A percentile compares a stretch with the other conserved stretches of the same genome.
Evolutionary conservation across 2,113 vertebrate species (phyloP).

Genomic region (Junco hyemalis): DNA sequence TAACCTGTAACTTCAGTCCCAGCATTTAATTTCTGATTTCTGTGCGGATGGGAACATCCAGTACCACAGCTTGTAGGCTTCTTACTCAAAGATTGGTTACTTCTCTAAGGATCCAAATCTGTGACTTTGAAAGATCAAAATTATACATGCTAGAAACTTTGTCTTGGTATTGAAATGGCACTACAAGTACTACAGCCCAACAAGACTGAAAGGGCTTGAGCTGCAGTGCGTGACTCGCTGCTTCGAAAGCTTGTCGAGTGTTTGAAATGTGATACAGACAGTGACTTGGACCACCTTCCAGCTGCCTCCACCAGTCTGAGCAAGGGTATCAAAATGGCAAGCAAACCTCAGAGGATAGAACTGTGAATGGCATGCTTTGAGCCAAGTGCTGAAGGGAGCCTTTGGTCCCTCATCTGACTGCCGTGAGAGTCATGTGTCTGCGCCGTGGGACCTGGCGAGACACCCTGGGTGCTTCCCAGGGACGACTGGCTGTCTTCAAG

Average conservation of each 20-base stretch:
- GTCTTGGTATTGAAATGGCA: not conserved
- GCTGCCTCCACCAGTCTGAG: not conserved
- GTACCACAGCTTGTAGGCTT: not conserved
- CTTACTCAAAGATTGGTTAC: not conserved
- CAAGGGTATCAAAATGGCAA: slow-evolving; percentile 34
- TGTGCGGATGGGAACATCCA: not conserved
- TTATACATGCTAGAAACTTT: not conserved
- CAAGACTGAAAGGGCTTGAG: not conserved
- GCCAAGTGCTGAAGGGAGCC: not conserved
- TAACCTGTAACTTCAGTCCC: not conserved
- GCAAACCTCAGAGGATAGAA: slow-evolving; percentile 46
- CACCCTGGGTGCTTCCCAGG: not conserved
- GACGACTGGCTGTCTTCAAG: not conserved
- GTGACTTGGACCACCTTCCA: slow-evolving; percentile 25
- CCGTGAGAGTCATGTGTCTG: not conserved
- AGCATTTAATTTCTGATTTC: not conserved
- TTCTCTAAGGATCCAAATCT: not conserved
- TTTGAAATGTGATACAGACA: not conserved
- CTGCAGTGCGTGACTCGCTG: not conserved
- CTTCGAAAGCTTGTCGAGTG: not conserved
- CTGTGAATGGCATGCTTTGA: slow-evolving; percentile 46
- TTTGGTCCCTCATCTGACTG: slow-evolving; percentile 5
- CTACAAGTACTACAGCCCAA: not conserved
- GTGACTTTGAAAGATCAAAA: not conserved
- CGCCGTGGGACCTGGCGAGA: not conserved